Evolutionary conservation across 2,888 invertebrate genomes (phyloP), one percentile per base, ranked within the genome.

Genomic region (Sinohyriopsis cumingii): DNA sequence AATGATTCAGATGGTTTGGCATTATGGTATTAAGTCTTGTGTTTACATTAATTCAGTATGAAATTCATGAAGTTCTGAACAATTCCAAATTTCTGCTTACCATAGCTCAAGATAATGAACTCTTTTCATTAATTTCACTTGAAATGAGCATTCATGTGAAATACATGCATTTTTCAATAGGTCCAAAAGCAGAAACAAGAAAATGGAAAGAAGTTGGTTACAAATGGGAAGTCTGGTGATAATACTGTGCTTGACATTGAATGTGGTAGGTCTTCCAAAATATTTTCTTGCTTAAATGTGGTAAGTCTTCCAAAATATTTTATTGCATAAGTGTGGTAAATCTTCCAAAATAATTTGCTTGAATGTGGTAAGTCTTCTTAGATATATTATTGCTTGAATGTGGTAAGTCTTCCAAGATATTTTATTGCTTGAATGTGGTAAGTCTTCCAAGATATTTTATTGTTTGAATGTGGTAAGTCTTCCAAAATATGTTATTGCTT

Each of bases 381-480:
- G 1, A 20, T 45, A 12, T 45, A 15, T 45, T 15, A 12, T 12
- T 45, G 45, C n/a, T 84, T 65, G 84, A 84, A 77, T 83, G 82
- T 71, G 76, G 83, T 84, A 77, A 79, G 83, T 77, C 55, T 5
- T 65, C 18, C 3, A 54, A 22, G 1, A 20, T 45, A 12, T 45
- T 45, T 45, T 15, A 12, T 12, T 45, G 45, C n/a, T 84, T 65
- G 84, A 84, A 77, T 83, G 82, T 71, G 76, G 83, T 84, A 77
- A 79, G 83, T 77, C 55, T 5, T 65, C 18, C 3, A 54, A 22
- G 1, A 20, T 45, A 12, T 45, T 45, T 45, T 15, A 12, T 12
- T 45, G 45, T n/a, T 84, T 65, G 84, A 84, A 77, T 83, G 82
- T 71, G 76, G 83, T 84, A 77, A 79, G 83, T 77, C 55, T 5